Evolutionary conservation across 2,797 vertebrate species (phyloP), one percentile per base, ranked within the genome.

Genomic region (Avahi laniger): DNA sequence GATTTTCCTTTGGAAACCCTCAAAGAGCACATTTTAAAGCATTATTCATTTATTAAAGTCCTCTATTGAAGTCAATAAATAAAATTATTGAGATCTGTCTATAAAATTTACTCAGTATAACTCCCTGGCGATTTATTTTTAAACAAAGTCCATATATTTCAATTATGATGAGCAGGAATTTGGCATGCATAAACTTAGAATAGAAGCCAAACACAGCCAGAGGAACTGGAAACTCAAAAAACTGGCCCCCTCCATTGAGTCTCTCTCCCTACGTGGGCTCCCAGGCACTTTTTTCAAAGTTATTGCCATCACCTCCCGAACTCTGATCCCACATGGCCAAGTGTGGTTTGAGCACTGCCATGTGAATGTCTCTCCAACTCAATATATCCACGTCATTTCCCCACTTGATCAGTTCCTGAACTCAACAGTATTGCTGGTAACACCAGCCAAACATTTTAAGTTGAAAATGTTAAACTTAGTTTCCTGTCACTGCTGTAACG

Each of bases 1-100:
- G 41, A 95, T 91, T 97, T 97, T 96, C 89, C 96, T 96, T 96
- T 96, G 96, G 93, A 97, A 95, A 93, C 69, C 28, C 78, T 81
- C 41, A 91, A 94, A 96, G 72, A 96, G 46, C 76, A 94, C 54
- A 93, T 79, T 85, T 88, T 76, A 95, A 94, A 94, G 85, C 81
- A 93, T 94, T 96, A 91, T 96, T 94, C 93, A 91, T 72, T 94
- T 91, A 73, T 7, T 93, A 59, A 97, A 95, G 63, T 93, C 83
- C 83, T 96, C 41, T 7, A 54, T 95, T 96, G 85, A 91, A 96
- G 78, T 88, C 89, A 96, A 94, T 88, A 96, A 96, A 82, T 89
- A 91, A 89, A 91, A 91, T 43, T 87, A 94, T 65, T 92, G 48
- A 85, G 92, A 91, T 85, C 35, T 81, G 30, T 90, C 54, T 94